Percentiles rank a stretch among this genome's conserved stretches.
Evolutionary conservation across 2,113 vertebrate genomes (phyloP).

Genomic region (Electrona antarctica): DNA sequence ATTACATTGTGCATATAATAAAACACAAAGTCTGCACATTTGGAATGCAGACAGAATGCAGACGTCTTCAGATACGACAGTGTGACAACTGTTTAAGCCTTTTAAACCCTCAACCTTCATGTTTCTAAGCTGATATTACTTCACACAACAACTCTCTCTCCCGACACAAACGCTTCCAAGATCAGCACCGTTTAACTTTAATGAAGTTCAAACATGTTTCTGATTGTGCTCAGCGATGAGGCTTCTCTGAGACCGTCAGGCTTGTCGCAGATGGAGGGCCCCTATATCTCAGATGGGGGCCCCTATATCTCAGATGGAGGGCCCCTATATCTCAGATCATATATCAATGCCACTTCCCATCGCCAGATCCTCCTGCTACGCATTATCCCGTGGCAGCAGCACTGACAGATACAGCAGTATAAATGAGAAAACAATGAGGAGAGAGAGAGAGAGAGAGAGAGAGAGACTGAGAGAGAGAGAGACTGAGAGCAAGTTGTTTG

Average conservation of each 20-base stretch:
- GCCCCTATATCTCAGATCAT: conserved; percentile 46
- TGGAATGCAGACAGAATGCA: too few species aligned
- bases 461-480: too few species aligned
- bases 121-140: conserved; percentile 66
- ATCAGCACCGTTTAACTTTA: conserved; percentile 71
- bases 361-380: conserved; percentile 58
- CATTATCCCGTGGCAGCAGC: conserved; percentile 48
- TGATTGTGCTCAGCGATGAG: conserved; percentile 57
- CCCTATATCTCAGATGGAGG: conserved; percentile 37
- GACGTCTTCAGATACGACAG: not conserved
- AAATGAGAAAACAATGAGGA: conserved; percentile 74
- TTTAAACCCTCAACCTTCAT: conserved; percentile 33
- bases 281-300: too few species aligned
- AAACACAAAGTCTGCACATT: too few species aligned
- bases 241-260: conserved; percentile 61
- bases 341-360: conserved; percentile 71
- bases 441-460: conserved; percentile 15
- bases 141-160: conserved; percentile 61
- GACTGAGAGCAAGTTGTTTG: conserved; percentile 66
- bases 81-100: not conserved
- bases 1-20: too few species aligned
- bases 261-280: conserved; percentile 36
- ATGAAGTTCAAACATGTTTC: conserved; percentile 66
- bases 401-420: conserved; percentile 66
- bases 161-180: conserved; percentile 59